Percentiles rank a stretch among this genome's conserved stretches.
Evolutionary conservation across 2,888 invertebrate species (phyloP).

Genomic region (Cerastoderma edule): DNA sequence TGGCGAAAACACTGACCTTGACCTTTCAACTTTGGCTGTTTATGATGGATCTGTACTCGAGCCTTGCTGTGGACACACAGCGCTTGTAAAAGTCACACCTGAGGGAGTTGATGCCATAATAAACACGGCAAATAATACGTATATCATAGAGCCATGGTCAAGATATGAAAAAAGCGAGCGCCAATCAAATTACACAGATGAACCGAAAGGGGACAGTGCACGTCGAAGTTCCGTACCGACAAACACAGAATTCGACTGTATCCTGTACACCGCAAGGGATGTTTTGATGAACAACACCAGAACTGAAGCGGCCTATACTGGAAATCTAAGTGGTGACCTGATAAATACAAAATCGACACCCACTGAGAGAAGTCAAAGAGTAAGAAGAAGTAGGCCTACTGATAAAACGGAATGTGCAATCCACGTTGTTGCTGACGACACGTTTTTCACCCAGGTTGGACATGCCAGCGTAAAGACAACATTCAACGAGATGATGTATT

Average conservation of each 20-base stretch:
- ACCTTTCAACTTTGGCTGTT: not conserved
- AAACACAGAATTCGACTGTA: not conserved
- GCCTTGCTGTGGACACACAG: constrained; percentile 8
- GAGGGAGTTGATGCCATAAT: constrained; percentile 43
- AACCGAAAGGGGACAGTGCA: not conserved
- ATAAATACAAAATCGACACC: not conserved
- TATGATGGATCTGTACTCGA: constrained; percentile 1
- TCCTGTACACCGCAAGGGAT: constrained; percentile 1
- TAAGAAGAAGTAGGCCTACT: constrained; percentile 32
- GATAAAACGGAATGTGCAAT: constrained; percentile 62
- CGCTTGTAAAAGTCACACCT: constrained; percentile 30
- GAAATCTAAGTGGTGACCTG: not conserved
- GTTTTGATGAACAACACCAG: not conserved
- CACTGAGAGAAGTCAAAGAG: too few relatives aligned
- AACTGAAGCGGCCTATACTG: not conserved
- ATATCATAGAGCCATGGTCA: constrained; percentile 41
- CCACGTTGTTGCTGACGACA: constrained; percentile 78
- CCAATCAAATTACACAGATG: not conserved
- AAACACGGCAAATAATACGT: constrained; percentile 23
- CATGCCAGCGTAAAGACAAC: constrained; percentile 57
- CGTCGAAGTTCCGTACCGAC: not conserved
- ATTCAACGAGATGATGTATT: constrained; percentile 70
- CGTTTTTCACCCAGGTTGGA: constrained; percentile 71
- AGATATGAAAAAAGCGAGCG: constrained; percentile 8
- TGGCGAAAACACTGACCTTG: not conserved